Conservation (phyloP, 1,140 invertebrate species). For the Polypedilum vanderplanki region DNA sequence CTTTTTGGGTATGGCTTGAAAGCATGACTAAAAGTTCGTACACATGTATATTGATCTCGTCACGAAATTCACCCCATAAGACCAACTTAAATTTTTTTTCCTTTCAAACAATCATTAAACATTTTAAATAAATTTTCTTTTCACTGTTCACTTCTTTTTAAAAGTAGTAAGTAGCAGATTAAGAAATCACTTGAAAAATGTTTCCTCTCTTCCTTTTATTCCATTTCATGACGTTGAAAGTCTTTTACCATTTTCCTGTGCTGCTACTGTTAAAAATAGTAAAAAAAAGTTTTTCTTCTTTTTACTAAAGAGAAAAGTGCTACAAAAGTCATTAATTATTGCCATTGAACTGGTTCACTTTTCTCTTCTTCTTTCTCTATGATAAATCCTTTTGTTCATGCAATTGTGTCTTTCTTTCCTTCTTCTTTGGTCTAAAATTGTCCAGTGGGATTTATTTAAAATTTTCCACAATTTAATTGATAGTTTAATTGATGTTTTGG, state of each 20-base stretch:
- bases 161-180: background rate
- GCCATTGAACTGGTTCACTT: background rate
- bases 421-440: background rate
- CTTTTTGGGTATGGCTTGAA: too few relatives aligned
- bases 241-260: too few relatives aligned
- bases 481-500: too few relatives aligned
- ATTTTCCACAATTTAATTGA: too few relatives aligned
- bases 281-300: background rate
- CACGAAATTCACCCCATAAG: too few relatives aligned
- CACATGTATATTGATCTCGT: too few relatives aligned
- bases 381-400: conserved; percentile 1
- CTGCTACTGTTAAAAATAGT: too few relatives aligned
- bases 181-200: conserved; percentile 13
- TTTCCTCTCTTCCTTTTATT: background rate
- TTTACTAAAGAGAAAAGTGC: background rate
- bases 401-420: background rate
- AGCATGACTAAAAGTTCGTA: too few relatives aligned
- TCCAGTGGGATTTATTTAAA: too few relatives aligned
- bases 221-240: too few relatives aligned
- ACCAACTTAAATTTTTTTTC: too few relatives aligned
- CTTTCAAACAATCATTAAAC: background rate
- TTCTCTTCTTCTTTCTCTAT: background rate
- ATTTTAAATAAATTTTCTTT: conserved; percentile 16
- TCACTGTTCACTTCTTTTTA: background rate
- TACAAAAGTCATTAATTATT: conserved; percentile 19